Evolutionary conservation across 1,140 invertebrate species (phyloP).

Genomic region (Drosophila jambulina): DNA sequence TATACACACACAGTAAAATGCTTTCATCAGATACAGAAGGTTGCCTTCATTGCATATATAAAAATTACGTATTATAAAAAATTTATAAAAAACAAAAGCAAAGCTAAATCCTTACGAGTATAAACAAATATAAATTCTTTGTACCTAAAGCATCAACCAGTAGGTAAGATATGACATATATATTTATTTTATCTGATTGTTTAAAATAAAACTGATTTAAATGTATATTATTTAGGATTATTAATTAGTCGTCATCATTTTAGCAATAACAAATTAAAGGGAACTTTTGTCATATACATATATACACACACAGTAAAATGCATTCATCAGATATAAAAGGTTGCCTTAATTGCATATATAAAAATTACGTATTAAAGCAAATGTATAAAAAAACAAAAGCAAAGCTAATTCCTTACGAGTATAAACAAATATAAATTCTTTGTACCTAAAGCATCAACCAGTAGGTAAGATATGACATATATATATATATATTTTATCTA

Average conservation of each 20-base stretch:
- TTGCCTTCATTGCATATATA: background rate
- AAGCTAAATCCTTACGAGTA: background rate
- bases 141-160: background rate
- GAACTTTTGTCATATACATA: slow-evolving; percentile 13
- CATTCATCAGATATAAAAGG: background rate
- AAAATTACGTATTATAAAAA: background rate
- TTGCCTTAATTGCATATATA: background rate
- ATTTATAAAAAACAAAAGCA: background rate
- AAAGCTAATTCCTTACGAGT: background rate
- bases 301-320: background rate
- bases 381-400: background rate
- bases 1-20: background rate
- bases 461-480: background rate
- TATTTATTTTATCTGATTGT: background rate
- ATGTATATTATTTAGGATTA: too few relatives aligned
- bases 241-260: too few relatives aligned
- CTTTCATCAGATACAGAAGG: background rate
- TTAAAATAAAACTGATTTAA: too few relatives aligned
- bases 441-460: background rate
- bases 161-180: background rate
- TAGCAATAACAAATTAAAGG: slow-evolving; percentile 13
- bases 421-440: background rate
- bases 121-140: background rate
- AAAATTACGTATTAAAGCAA: background rate
- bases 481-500: background rate